Percentiles rank a stretch among this genome's conserved stretches.
phyloP scores from a whole-genome alignment of 2,888 invertebrate genomes.

The Caradrina clavipalpis region DNA sequence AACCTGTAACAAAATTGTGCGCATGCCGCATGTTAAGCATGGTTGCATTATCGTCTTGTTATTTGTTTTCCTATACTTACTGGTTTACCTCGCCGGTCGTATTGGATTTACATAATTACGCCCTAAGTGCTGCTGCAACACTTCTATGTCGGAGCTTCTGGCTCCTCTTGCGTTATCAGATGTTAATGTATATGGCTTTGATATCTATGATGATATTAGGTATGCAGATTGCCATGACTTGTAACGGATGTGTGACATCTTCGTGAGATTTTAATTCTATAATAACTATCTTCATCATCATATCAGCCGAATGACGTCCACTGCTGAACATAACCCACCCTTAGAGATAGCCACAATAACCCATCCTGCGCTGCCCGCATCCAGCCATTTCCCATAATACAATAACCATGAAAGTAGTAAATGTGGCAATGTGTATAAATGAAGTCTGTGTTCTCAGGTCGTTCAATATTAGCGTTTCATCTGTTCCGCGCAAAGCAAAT shows the following conservation, averaged over 20 bases:
- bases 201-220: constrained; percentile 2
- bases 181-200: constrained; percentile 2
- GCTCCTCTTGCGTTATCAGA: constrained; percentile 2
- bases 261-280: neutral
- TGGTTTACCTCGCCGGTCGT: constrained; percentile 46
- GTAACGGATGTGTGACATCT: neutral
- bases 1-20: constrained; percentile 30
- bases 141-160: constrained; percentile 16
- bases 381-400: too few relatives aligned
- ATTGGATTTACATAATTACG: constrained; percentile 53
- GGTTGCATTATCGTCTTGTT: constrained; percentile 42
- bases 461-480: constrained; percentile 37
- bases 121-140: constrained; percentile 21
- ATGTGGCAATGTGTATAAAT: constrained; percentile 34
- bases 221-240: neutral
- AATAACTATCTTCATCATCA: neutral
- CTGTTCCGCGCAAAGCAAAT: constrained; percentile 40
- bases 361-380: too few relatives aligned
- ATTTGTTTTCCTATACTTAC: constrained; percentile 45
- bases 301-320: too few relatives aligned
- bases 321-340: too few relatives aligned
- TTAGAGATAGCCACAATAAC: too few relatives aligned
- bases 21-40: constrained; percentile 36
- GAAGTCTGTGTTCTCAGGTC: constrained; percentile 2
- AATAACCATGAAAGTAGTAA: constrained; percentile 6